Conservation (phyloP, 1,140 invertebrate genomes). For the Eurosta solidaginis region DNA sequence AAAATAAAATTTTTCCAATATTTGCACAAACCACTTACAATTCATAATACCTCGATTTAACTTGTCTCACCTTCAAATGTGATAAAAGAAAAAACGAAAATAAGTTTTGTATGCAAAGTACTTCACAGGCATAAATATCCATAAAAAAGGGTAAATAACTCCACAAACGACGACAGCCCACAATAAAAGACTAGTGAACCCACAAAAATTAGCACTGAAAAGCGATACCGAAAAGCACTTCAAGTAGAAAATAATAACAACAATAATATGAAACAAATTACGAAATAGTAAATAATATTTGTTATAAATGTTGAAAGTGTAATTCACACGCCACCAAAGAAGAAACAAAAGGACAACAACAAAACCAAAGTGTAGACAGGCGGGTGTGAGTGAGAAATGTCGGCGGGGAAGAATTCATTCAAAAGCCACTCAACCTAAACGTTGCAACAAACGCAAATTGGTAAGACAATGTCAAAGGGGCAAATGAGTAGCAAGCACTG, state of each 20-base stretch:
- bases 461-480: background rate
- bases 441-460: background rate
- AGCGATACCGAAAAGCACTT: background rate
- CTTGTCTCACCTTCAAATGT: too few species aligned
- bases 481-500: background rate
- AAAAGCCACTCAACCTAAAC: background rate
- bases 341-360: background rate
- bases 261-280: constrained; percentile 9
- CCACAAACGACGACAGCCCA: background rate
- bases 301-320: constrained; percentile 1
- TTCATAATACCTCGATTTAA: too few species aligned
- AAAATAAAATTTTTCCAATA: too few species aligned
- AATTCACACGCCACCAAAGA: constrained; percentile 22
- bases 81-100: too few species aligned
- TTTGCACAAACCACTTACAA: too few species aligned
- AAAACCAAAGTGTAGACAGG: background rate
- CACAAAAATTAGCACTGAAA: constrained; percentile 1
- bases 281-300: constrained; percentile 19
- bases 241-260: constrained; percentile 26
- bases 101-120: too few species aligned
- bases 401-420: background rate
- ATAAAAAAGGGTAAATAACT: background rate
- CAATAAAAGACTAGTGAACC: background rate
- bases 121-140: too few species aligned
- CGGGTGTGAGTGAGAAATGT: background rate